Evolutionary conservation across 2,888 invertebrate species (phyloP), one percentile per base, ranked within the genome.

Genomic region (Sepioteuthis lessoniana): DNA sequence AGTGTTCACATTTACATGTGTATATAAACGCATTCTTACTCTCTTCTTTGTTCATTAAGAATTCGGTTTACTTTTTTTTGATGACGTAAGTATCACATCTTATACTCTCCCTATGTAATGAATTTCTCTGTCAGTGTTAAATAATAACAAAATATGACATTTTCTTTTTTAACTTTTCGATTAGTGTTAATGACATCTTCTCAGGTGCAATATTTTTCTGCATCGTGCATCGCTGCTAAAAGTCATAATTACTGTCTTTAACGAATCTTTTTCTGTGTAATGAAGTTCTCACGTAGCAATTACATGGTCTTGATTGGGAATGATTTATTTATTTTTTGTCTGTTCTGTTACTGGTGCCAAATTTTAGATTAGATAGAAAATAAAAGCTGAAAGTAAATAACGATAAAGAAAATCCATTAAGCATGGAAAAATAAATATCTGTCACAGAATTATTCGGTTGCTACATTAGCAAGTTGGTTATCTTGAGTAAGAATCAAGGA

Each of bases 351-450:
- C 16, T 76, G 76, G 60, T 37, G 55, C 8, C 94, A 94, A 93
- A 31, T 90, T 90, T 42, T 35, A 90, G 31, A 91, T 31, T 91
- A 93, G 35, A 16, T 93, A 93, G 37, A 93, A 94, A 37, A 46
- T 50, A 37, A 50, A 37, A 50, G 25, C 25, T 25, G 55, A 55
- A 55, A 55, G 55, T 55, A 55, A 55, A 55, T 55, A 55, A 55
- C 5, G 21, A 55, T 55, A 55, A 55, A 55, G 55, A 25, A 55
- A 55, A 55, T 55, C 25, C 25, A 25, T 55, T 55, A 25, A 25
- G 55, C 21, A 3, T 5, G 7, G 1, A 55, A 55, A 55, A 55
- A 8, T 21, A 55, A 55, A 55, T 55, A 55, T 25, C 55, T 21
- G 25, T 55, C 25, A 55, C 21, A 55, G 25, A 55, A 55, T 55